Conservation (phyloP, 2,888 invertebrate species). For the Phoenoteleia sp. region DNA sequence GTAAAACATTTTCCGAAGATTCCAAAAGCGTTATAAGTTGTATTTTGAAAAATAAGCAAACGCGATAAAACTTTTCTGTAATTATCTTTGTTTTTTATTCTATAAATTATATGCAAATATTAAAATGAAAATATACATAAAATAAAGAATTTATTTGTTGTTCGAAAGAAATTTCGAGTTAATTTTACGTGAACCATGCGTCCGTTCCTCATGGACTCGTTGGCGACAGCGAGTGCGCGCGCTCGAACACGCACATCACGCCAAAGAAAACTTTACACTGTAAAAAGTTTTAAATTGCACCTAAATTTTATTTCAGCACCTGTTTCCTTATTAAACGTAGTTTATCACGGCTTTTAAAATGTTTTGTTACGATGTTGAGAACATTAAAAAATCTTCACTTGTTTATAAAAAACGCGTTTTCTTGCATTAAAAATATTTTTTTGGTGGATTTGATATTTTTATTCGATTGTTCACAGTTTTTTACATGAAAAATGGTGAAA, state of each 20-base stretch:
- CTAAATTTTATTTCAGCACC: conserved; percentile 18
- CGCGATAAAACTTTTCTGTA: background rate
- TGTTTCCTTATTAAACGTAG: conserved; percentile 26
- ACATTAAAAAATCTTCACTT: conserved; percentile 25
- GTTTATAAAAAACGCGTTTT: conserved; percentile 35
- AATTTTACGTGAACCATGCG: background rate
- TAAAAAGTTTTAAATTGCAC: conserved; percentile 14
- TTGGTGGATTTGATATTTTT: conserved; percentile 13
- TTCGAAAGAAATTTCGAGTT: background rate
- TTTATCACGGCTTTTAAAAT: conserved; percentile 14
- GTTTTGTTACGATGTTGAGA: conserved; percentile 24
- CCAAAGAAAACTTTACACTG: conserved; percentile 18
- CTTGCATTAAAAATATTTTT: conserved; percentile 28
- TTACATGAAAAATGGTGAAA: conserved; percentile 17
- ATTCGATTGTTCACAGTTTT: conserved; percentile 16
- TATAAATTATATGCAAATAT: background rate
- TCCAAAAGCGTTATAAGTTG: conserved; percentile 11
- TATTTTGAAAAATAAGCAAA: conserved; percentile 11
- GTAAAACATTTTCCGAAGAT: conserved; percentile 44
- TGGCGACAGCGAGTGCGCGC: background rate
- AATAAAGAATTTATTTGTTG: background rate
- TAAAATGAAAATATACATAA: background rate
- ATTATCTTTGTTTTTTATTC: background rate
- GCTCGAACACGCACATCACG: conserved; percentile 4
- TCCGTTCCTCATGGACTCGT: background rate